Conservation (phyloP, 1,140 invertebrate genomes). For the Hesperophylax magnus region DNA sequence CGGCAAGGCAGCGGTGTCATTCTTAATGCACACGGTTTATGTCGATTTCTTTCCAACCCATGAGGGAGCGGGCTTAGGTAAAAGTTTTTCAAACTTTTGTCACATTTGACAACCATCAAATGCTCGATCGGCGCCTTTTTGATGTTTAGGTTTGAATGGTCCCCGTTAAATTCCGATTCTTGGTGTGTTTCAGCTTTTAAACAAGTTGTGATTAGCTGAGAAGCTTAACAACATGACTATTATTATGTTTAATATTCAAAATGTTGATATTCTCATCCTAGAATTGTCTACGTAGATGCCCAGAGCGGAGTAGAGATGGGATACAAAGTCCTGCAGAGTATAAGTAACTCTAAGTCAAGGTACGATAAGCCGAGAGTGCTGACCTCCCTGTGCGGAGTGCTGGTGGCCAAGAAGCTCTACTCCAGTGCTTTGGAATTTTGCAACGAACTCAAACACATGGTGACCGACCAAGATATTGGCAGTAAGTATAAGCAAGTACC, state of each 20-base stretch:
- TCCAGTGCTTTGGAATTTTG: not conserved
- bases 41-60: too few species aligned
- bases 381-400: constrained; percentile 53
- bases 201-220: too few species aligned
- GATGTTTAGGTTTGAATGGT: too few species aligned
- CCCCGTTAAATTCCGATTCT: too few species aligned
- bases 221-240: too few species aligned
- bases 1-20: too few species aligned
- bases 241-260: not conserved
- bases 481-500: constrained; percentile 2
- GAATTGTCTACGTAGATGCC: constrained; percentile 6
- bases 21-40: too few species aligned
- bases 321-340: constrained; percentile 60
- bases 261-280: not conserved
- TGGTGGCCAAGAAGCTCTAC: not conserved
- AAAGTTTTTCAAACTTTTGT: too few species aligned
- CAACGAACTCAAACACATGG: not conserved
- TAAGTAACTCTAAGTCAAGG: constrained; percentile 57
- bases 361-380: constrained; percentile 57
- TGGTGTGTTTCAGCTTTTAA: too few species aligned
- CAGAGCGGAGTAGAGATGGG: constrained; percentile 61
- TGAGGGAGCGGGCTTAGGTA: too few species aligned
- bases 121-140: too few species aligned
- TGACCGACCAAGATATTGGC: constrained; percentile 6
- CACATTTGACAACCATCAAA: too few species aligned